Percentiles rank a stretch among this genome's conserved stretches.
Evolutionary conservation across 1,140 invertebrate genomes (phyloP).

Genomic region (Argopecten irradians): DNA sequence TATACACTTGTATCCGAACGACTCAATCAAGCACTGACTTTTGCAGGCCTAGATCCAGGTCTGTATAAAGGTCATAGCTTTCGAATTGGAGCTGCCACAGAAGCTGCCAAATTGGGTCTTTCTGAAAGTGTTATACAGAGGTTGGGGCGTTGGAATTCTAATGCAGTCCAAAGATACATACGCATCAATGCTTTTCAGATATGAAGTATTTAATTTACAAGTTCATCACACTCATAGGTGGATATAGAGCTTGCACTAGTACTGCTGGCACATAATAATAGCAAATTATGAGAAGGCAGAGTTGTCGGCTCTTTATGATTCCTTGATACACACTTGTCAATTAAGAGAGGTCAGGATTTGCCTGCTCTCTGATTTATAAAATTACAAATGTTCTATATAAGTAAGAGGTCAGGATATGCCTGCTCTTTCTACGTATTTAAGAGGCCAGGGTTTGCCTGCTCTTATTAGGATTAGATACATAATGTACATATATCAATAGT

Average conservation of each 20-base stretch:
- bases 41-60: neutral
- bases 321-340: too few relatives aligned
- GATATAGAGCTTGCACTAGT: too few relatives aligned
- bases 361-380: too few relatives aligned
- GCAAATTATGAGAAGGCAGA: too few relatives aligned
- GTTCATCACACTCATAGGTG: too few relatives aligned
- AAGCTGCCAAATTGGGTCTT: neutral
- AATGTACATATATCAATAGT: too few relatives aligned
- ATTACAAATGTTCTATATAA: too few relatives aligned
- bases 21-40: neutral
- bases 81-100: constrained; percentile 31
- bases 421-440: too few relatives aligned
- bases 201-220: neutral
- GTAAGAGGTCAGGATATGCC: too few relatives aligned
- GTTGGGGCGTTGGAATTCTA: constrained; percentile 37
- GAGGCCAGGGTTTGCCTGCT: constrained; percentile 30
- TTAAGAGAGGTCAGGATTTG: too few relatives aligned
- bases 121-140: constrained; percentile 38
- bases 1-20: constrained; percentile 25
- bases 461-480: neutral
- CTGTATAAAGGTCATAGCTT: constrained; percentile 32
- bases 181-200: constrained; percentile 23
- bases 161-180: constrained; percentile 38
- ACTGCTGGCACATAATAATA: too few relatives aligned
- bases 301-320: neutral